Evolutionary conservation across 1,140 invertebrate species (phyloP).

Genomic region (Radopholus similis): DNA sequence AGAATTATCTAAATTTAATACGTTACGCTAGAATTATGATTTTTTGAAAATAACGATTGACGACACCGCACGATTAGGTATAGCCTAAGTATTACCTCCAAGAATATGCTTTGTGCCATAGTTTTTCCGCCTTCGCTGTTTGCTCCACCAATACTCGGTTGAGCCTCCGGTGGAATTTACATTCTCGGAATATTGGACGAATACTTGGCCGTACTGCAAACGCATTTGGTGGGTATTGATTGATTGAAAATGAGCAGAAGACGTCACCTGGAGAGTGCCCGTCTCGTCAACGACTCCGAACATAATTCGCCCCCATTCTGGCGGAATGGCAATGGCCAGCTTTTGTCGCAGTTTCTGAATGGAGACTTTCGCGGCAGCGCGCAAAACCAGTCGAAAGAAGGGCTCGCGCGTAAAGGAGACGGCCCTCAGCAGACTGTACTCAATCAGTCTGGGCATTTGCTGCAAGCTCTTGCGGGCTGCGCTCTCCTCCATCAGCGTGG

Average conservation of each 20-base stretch:
- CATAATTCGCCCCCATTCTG: constrained; percentile 58
- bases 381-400: constrained; percentile 56
- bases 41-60: no score
- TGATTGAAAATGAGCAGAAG: neutral
- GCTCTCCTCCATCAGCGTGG: constrained; percentile 34
- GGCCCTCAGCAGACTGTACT: constrained; percentile 19
- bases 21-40: neutral
- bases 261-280: constrained; percentile 26
- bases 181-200: constrained; percentile 57
- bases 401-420: constrained; percentile 57
- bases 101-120: no score
- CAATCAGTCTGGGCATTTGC: constrained; percentile 47
- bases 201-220: constrained; percentile 61
- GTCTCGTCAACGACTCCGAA: constrained; percentile 61
- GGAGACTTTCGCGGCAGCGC: constrained; percentile 45
- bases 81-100: no score
- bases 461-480: constrained; percentile 39
- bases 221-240: no score
- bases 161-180: neutral
- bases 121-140: neutral
- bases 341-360: constrained; percentile 39
- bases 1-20: neutral
- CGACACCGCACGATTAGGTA: no score
- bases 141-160: neutral
- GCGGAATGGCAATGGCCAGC: constrained; percentile 54